Base-by-base conservation (phyloP, 2,113 vertebrate genomes). In the Myotis lucifugus region DNA sequence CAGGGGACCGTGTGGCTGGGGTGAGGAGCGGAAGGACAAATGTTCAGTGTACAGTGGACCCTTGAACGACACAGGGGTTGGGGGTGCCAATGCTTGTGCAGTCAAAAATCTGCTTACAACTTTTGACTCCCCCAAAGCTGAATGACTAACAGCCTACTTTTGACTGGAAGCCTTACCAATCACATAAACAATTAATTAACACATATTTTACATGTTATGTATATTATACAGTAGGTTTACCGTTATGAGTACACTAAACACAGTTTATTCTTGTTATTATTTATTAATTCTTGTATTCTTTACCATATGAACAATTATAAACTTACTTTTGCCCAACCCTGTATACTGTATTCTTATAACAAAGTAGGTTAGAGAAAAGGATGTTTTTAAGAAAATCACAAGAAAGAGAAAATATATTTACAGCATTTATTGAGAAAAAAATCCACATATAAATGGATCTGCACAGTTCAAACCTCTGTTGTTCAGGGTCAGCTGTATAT, bases 1-100 rank as follows among this genome's bases (percentile, higher is more conserved):
- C 96, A 88, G 46, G 64, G 25, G 94, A 93, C 84, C 5, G 5
- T 32, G 25, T 91, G 66, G 29, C 83, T 94, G 12, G 78, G 6
- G 64, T 78, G 82, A 83, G 66, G 25, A 82, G 67, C 1, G 17
- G 25, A 92, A 83, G 50, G 12, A 70, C 32, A 73, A 13, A 46
- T 46, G 94, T 91, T 90, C 87, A 88, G 50, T 19, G 3, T 15
- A 34, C 13, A 4, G 34, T 17, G 13, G n/a, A 37, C 79, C 17
- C 15, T 40, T 32, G 17, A 64, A 61, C 56, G 12, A 32, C 79
- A 32, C 56, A 19, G 25, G 23, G 54, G 25, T 32, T 13, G 42
- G 17, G 79, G 56, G 79, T 19, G 37, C 37, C 2, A 7, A 82
- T 3, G 15, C 1, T 29, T 9, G 0, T 12, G 9, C 34, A 82